Evolutionary conservation across 2,113 vertebrate genomes (phyloP).

Genomic region (Pholis gunnellus): DNA sequence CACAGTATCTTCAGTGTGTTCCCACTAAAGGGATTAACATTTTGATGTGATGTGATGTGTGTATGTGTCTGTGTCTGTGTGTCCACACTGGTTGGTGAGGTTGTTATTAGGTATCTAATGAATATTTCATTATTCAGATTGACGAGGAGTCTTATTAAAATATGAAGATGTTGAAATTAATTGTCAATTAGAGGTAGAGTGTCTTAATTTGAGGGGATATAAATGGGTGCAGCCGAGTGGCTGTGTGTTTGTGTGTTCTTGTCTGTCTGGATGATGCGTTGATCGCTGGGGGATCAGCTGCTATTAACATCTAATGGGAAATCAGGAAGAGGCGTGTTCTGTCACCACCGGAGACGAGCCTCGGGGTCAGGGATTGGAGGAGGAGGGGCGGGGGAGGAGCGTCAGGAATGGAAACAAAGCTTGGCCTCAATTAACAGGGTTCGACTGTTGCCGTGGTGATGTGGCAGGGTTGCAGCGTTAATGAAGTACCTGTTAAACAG

Average conservation of each 20-base stretch:
- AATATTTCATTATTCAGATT: constrained; percentile 89
- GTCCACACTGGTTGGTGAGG: constrained; percentile 47
- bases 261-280: constrained; percentile 69
- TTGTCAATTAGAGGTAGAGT: constrained; percentile 89
- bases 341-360: constrained; percentile 76
- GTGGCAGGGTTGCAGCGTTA: constrained; percentile 81
- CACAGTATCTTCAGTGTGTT: constrained; percentile 30
- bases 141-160: constrained; percentile 88
- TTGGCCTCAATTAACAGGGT: constrained; percentile 85
- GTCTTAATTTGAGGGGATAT: constrained; percentile 88
- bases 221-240: constrained; percentile 80
- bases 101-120: constrained; percentile 86
- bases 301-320: constrained; percentile 84
- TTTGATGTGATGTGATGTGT: constrained; percentile 51
- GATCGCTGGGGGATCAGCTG: constrained; percentile 76
- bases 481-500: constrained; percentile 90
- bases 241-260: constrained; percentile 37
- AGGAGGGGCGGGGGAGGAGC: constrained; percentile 76
- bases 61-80: constrained; percentile 40
- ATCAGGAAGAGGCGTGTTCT: constrained; percentile 83
- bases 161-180: constrained; percentile 91
- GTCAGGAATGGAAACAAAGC: constrained; percentile 81
- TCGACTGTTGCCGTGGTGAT: constrained; percentile 81
- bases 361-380: constrained; percentile 78
- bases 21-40: constrained; percentile 38